Conservation (phyloP, 2,888 invertebrate genomes). For the Erebia palarica region DNA sequence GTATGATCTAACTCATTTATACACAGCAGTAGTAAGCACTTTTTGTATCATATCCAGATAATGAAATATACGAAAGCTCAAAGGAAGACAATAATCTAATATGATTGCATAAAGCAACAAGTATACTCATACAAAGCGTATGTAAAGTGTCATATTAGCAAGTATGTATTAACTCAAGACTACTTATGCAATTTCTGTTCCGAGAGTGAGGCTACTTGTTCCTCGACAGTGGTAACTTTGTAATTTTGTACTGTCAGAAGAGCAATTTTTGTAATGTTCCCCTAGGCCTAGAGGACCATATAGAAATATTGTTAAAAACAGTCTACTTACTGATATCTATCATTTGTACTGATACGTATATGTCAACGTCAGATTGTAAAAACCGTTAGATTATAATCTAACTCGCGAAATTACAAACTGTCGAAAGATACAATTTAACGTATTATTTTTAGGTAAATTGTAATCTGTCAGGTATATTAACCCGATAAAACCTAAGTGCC, state of each 20-base stretch:
- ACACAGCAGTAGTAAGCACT: background rate
- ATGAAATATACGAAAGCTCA: constrained; percentile 1
- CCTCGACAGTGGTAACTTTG: background rate
- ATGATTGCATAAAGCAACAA: constrained; percentile 3
- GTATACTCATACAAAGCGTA: constrained; percentile 10
- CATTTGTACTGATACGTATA: no score
- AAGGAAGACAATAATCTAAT: background rate
- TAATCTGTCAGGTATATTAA: no score
- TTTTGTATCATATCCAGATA: background rate
- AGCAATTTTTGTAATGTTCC: constrained; percentile 1
- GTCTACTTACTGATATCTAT: background rate
- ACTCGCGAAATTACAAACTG: no score
- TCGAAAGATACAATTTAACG: no score
- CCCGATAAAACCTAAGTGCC: no score
- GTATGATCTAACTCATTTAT: background rate
- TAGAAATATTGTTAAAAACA: background rate
- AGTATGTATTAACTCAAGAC: constrained; percentile 18
- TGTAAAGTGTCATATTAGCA: constrained; percentile 11
- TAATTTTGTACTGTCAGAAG: background rate
- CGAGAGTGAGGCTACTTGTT: background rate
- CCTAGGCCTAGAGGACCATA: background rate
- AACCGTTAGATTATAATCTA: no score
- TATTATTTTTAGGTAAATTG: no score
- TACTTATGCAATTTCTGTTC: constrained; percentile 6
- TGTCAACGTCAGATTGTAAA: no score